Evolutionary conservation across 2,888 invertebrate species (phyloP), one percentile per base, ranked within the genome.

Genomic region (Heliconius erato): DNA sequence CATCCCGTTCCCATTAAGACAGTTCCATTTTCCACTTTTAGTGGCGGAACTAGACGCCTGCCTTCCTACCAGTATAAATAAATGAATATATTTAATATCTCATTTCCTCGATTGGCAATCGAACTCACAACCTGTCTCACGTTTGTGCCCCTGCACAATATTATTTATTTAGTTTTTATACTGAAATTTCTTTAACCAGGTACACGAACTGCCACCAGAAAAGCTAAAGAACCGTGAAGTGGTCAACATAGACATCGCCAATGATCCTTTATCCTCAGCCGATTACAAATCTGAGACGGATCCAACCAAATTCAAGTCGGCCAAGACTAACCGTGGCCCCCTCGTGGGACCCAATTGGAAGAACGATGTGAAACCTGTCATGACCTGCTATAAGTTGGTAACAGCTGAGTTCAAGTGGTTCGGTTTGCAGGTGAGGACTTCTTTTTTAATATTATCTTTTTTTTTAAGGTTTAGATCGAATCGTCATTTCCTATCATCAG

Each of bases 351-450:
- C 97, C 87, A 97, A 97, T 86, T 99, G 99, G 99, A 97, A 97
- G 94, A 96, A 97, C 82, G 97, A 96, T 68, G 97, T 97, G 74
- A 96, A 97, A 80, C 99, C 99, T 28, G 98, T 99, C 84, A 99
- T 99, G 99, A 99, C 99, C 79, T 99, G 99, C 93, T 99, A 99
- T 95, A 99, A 99, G 95, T 96, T 99, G 87, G 99, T 99, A 89
- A 99, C 99, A 63, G 98, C 98, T 85, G 99, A 99, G 96, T 99
- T 99, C 96, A 99, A 99, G 96, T 99, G 99, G 99, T 99, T 99
- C 91, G 99, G 99, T 81, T 96, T 99, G 84, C 98, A 98, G 96
- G 97, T 97, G 9, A 63, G 63, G n/a, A 35, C 35, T 44, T 6
- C 11, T 40, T 40, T 11, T 40, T 40, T 40, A 40, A 40, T 40